Evolutionary conservation across 2,888 invertebrate genomes (phyloP), one percentile per base, ranked within the genome.

Genomic region (Neoascia interrupta): DNA sequence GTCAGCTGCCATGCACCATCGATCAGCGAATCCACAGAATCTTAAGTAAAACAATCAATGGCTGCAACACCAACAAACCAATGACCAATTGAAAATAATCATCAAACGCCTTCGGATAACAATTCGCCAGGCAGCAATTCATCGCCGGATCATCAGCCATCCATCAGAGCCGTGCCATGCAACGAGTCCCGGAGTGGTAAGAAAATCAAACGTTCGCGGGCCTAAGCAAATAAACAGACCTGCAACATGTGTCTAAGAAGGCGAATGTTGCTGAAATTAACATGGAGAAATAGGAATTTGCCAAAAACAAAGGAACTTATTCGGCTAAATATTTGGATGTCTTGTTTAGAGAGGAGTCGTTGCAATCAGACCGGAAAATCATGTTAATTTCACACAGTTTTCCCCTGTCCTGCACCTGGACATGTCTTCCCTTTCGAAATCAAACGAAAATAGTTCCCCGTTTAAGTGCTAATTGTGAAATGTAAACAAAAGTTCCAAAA

Each of bases 61-160:
- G 72, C 72, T 75, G 69, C 60, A 75, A 80, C 69, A 66, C 68
- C 81, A 82, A 82, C 76, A 82, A 82, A 82, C 81, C 73, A 73
- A 82, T 82, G 82, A 81, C 82, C 82, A 82, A 81, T 82, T 82
- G 66, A 82, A 82, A 82, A 82, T 82, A 82, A 82, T 82, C 82
- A 76, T 72, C 61, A 61, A 79, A 73, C 47, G 76, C 61, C 66
- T 73, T 64, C 61, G 66, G 63, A 70, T 73, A 81, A 81, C 81
- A 81, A 81, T 81, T 81, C 74, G n/a, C 41, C 64, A 68, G 61
- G n/a, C 56, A 63, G 56, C 54, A 68, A 56, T 66, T 61, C 73
- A 79, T 53, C 39, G 49, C 37, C 61, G 23, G 49, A 76, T 74
- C 66, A 69, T 53, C 53, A 64, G 39, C 72, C 66, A 73, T 66